A percentile compares a stretch with the other conserved stretches of the same genome.
Evolutionary conservation across 2,888 invertebrate genomes (phyloP).

Genomic region (Phyllotreta striolata): DNA sequence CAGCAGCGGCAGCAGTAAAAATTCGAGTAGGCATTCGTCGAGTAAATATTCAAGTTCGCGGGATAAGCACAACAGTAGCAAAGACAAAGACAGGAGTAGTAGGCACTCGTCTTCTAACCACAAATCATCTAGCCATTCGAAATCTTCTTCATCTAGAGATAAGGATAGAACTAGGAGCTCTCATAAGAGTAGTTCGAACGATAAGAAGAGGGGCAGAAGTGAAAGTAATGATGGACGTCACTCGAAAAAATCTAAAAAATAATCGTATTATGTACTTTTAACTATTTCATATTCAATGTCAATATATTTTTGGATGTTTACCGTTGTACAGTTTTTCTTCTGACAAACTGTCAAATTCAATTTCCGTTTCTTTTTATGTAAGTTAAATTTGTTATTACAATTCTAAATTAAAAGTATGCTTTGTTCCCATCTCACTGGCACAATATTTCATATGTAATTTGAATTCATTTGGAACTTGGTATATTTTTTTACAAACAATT

Average conservation of each 20-base stretch:
- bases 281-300: conserved; percentile 13
- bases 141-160: conserved; percentile 58
- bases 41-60: conserved; percentile 52
- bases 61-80: conserved; percentile 44
- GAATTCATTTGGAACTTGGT: no score
- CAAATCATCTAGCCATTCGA: conserved; percentile 50
- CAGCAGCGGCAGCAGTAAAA: conserved; percentile 30
- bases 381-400: background rate
- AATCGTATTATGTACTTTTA: conserved; percentile 38
- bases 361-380: conserved; percentile 10
- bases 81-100: conserved; percentile 38
- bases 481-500: no score
- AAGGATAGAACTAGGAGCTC: conserved; percentile 41
- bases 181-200: conserved; percentile 40
- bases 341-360: conserved; percentile 3
- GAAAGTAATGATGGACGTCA: conserved; percentile 73
- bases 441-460: no score
- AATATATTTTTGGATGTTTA: conserved; percentile 10
- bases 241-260: conserved; percentile 75
- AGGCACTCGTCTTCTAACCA: conserved; percentile 46
- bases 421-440: no score
- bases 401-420: no score
- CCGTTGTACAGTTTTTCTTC: conserved; percentile 17
- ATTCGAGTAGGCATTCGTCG: conserved; percentile 43
- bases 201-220: conserved; percentile 78